Evolutionary conservation across 2,113 vertebrate genomes (phyloP).

Genomic region (Hemiprocne comata): DNA sequence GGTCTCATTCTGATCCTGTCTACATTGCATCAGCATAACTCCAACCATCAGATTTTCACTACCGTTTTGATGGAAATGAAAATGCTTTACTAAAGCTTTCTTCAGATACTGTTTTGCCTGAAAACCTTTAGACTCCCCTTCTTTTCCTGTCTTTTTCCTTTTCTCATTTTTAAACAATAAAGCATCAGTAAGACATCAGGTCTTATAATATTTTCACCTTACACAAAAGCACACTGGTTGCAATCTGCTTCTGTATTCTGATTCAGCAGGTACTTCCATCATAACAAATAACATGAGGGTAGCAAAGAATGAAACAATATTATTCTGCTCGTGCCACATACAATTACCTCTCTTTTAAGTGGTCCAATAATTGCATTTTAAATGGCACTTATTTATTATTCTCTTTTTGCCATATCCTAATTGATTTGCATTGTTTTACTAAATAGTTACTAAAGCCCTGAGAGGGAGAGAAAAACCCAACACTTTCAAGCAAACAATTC

Average conservation of each 20-base stretch:
- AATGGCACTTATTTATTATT: slow-evolving; percentile 40
- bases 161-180: slow-evolving; percentile 29
- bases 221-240: slow-evolving; percentile 1
- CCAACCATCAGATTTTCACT: neutral
- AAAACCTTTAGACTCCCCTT: slow-evolving; percentile 9
- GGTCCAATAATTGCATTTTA: slow-evolving; percentile 53
- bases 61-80: neutral
- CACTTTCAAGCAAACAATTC: neutral
- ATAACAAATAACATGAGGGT: neutral
- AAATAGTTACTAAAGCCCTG: neutral
- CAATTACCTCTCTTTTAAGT: slow-evolving; percentile 59
- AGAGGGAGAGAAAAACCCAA: neutral
- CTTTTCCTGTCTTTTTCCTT: neutral
- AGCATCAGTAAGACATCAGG: slow-evolving; percentile 7
- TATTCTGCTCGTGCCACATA: slow-evolving; percentile 10
- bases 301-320: neutral
- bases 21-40: neutral
- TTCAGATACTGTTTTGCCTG: neutral
- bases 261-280: slow-evolving; percentile 25
- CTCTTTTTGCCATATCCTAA: slow-evolving; percentile 40
- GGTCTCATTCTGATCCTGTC: slow-evolving; percentile 12
- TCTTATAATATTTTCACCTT: slow-evolving; percentile 29
- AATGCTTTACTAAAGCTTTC: slow-evolving; percentile 20
- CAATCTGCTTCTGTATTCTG: slow-evolving; percentile 29
- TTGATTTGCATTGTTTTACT: slow-evolving; percentile 24